A percentile compares a stretch with the other conserved stretches of the same genome.
Evolutionary conservation across 2,113 vertebrate species (phyloP).

Genomic region (Lycaon pictus): DNA sequence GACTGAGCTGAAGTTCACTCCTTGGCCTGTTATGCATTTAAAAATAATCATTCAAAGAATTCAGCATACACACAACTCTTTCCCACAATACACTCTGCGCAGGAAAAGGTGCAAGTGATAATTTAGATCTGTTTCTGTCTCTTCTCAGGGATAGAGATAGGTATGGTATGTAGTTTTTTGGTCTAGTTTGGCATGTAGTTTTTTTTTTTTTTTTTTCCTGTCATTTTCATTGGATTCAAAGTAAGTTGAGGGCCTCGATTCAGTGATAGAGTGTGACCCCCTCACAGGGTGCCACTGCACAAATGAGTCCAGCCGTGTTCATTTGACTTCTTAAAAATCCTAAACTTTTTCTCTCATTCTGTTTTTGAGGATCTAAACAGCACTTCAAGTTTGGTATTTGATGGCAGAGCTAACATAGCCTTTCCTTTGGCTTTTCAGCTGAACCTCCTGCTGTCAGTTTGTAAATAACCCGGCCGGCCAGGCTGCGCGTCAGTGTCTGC

Average conservation of each 20-base stretch:
- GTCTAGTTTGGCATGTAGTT: not conserved
- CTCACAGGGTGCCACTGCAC: too few species aligned
- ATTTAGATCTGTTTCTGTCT: not conserved
- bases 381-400: not conserved
- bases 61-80: not conserved
- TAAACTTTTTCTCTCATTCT: not conserved
- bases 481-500: not conserved
- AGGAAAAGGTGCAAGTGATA: not conserved
- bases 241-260: not conserved
- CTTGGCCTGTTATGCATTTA: not conserved
- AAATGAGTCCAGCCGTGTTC: not conserved
- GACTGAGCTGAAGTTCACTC: not conserved
- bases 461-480: slow-evolving; percentile 88
- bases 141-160: not conserved
- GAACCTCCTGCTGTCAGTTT: slow-evolving; percentile 93
- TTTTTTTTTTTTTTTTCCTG: not conserved
- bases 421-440: slow-evolving; percentile 90
- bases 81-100: not conserved
- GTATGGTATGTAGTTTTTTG: not conserved
- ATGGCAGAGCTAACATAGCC: slow-evolving; percentile 14
- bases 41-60: not conserved
- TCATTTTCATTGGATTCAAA: not conserved
- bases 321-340: not conserved
- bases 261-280: not conserved
- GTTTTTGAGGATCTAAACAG: not conserved